A percentile compares a stretch with the other conserved stretches of the same genome.
phyloP scores from a whole-genome alignment of 2,888 invertebrate genomes.

The Eupelmus urozonus region DNA sequence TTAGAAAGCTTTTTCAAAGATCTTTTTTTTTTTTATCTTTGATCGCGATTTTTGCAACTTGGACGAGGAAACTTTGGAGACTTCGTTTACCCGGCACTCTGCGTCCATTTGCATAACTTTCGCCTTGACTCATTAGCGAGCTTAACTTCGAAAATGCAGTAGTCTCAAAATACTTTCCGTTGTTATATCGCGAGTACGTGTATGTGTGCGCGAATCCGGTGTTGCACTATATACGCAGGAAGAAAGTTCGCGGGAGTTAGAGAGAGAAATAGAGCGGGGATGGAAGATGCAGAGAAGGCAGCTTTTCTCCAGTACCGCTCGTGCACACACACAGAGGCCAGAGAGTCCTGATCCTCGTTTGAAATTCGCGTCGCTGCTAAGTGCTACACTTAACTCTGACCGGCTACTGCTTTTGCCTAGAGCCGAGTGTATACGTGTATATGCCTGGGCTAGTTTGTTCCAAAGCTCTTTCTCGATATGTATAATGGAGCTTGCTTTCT shows the following conservation, averaged over 20 bases:
- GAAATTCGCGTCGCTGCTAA: constrained; percentile 54
- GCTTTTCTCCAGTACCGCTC: constrained; percentile 9
- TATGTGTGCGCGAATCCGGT: too few species aligned
- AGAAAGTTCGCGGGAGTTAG: background rate
- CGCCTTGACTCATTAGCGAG: too few species aligned
- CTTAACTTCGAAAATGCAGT: too few species aligned
- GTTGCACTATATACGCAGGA: too few species aligned
- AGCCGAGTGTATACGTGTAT: background rate
- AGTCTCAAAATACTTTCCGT: too few species aligned
- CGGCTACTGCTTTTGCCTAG: background rate
- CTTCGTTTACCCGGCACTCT: too few species aligned
- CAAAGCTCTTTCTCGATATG: constrained; percentile 47
- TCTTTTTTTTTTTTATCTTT: too few species aligned
- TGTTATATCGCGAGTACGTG: too few species aligned
- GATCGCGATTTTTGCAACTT: too few species aligned
- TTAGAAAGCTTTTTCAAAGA: too few species aligned
- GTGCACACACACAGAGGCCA: background rate
- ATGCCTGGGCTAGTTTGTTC: constrained; percentile 26
- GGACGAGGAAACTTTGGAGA: too few species aligned
- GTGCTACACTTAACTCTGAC: constrained; percentile 56
- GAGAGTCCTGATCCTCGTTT: constrained; percentile 47
- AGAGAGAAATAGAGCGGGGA: background rate
- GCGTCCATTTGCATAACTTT: too few species aligned
- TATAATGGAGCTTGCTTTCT: constrained; percentile 36
- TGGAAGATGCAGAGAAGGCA: constrained; percentile 30